These are phyloP conservation scores for Leptatherina wallacei DNA, from an alignment of 2,797 vertebrate genomes.

Conservation along the genomic window DNA sequence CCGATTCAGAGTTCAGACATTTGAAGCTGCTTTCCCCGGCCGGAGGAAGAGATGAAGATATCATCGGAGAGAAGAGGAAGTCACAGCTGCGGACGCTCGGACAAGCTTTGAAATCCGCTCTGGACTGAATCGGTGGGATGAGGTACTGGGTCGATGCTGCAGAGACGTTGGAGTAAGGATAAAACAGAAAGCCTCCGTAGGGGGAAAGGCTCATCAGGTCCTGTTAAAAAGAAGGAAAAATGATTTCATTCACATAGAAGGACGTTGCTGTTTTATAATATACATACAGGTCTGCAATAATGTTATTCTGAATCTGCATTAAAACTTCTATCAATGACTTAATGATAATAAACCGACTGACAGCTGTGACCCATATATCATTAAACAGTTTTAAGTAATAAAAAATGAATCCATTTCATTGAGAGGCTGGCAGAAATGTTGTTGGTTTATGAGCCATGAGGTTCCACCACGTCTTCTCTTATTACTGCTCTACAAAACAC, in stretches of 20 bases:
- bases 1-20: slow-evolving; percentile 72
- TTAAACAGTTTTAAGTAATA: neutral
- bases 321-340: neutral
- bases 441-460: too few species aligned
- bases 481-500: neutral
- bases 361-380: neutral
- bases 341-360: neutral
- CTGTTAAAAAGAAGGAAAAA: slow-evolving; percentile 67
- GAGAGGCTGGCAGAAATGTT: too few species aligned
- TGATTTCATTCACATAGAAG: neutral
- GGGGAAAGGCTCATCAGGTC: slow-evolving; percentile 87
- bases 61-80: slow-evolving; percentile 72
- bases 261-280: too few species aligned
- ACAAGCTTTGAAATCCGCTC: slow-evolving; percentile 85
- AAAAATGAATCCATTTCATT: too few species aligned
- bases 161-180: slow-evolving; percentile 87
- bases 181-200: slow-evolving; percentile 87
- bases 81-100: slow-evolving; percentile 80
- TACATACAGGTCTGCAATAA: neutral
- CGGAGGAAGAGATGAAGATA: slow-evolving; percentile 46
- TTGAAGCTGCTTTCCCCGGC: slow-evolving; percentile 43
- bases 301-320: neutral
- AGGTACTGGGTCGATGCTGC: slow-evolving; percentile 75
- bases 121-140: slow-evolving; percentile 73
- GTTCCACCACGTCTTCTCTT: neutral